Percentiles rank a stretch among this genome's conserved stretches.
phyloP scores from a whole-genome alignment of 2,797 vertebrate genomes.

The Anguilla marmorata region DNA sequence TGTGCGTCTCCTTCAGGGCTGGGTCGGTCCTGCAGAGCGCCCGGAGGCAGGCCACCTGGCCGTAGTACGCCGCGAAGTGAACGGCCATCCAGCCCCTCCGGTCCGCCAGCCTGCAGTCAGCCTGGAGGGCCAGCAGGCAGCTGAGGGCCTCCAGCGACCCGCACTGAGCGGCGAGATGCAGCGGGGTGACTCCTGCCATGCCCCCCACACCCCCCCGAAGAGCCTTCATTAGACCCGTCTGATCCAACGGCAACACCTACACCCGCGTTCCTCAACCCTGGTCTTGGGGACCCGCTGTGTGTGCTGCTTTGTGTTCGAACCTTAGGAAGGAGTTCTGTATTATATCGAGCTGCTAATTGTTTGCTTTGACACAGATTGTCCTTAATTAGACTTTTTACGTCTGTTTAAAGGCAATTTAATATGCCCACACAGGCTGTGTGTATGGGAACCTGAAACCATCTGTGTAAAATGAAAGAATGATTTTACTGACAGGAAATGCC shows the following conservation, averaged over 20 bases:
- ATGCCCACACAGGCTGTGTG: too few relatives aligned
- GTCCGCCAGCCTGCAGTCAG: slow-evolving; percentile 62
- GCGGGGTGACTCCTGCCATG: slow-evolving; percentile 63
- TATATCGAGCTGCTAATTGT: too few relatives aligned
- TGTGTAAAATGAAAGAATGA: too few relatives aligned
- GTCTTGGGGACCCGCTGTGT: too few relatives aligned
- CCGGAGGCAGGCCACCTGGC: slow-evolving; percentile 66
- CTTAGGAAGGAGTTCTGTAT: too few relatives aligned
- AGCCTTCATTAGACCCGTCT: not conserved
- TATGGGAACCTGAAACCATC: too few relatives aligned
- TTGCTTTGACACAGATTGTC: too few relatives aligned
- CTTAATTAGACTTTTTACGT: too few relatives aligned
- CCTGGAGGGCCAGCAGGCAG: slow-evolving; percentile 69
- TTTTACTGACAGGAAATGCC: too few relatives aligned
- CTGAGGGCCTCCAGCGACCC: slow-evolving; percentile 66
- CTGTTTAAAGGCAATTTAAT: too few relatives aligned
- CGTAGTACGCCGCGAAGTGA: slow-evolving; percentile 74
- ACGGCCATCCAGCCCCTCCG: slow-evolving; percentile 73
- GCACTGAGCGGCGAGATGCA: slow-evolving; percentile 73
- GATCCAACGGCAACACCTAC: not conserved
- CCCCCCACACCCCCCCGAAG: not conserved
- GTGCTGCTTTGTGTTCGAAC: too few relatives aligned
- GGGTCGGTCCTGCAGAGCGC: slow-evolving; percentile 68
- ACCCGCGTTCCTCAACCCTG: not conserved
- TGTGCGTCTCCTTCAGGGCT: slow-evolving; percentile 60